phyloP scores from a whole-genome alignment of 2,888 invertebrate species.

The Zelleria hepariella region DNA sequence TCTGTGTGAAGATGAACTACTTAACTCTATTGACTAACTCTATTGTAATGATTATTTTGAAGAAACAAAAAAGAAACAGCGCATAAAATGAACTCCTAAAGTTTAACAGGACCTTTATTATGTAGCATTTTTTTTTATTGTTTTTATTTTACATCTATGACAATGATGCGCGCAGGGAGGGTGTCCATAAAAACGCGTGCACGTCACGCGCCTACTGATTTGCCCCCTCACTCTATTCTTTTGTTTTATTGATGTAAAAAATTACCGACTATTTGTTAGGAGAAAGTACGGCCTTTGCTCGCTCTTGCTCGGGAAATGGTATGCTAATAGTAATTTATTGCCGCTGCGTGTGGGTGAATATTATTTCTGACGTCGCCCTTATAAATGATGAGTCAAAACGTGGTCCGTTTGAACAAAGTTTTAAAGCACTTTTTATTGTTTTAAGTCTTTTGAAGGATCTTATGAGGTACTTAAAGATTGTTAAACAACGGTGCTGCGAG shows the following conservation, averaged over 20 bases:
- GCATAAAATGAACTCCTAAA: too few species aligned
- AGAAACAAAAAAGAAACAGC: too few species aligned
- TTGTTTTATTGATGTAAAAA: constrained; percentile 14
- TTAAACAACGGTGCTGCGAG: too few species aligned
- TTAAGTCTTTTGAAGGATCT: too few species aligned
- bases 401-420: neutral
- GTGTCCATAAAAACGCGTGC: constrained; percentile 24
- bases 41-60: too few species aligned
- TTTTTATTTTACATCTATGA: too few species aligned
- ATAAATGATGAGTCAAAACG: neutral
- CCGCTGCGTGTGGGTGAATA: neutral
- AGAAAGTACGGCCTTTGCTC: neutral
- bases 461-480: too few species aligned
- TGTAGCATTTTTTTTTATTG: too few species aligned
- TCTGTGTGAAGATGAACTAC: too few species aligned
- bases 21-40: too few species aligned
- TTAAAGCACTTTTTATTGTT: too few species aligned
- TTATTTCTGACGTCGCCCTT: neutral
- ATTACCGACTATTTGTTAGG: constrained; percentile 7
- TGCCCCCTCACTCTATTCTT: constrained; percentile 9
- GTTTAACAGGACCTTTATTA: too few species aligned
- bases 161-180: constrained; percentile 14
- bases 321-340: neutral
- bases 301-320: neutral
- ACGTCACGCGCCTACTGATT: constrained; percentile 20